phyloP scores from a whole-genome alignment of 2,888 invertebrate genomes.

The Scaeva pyrastri region DNA sequence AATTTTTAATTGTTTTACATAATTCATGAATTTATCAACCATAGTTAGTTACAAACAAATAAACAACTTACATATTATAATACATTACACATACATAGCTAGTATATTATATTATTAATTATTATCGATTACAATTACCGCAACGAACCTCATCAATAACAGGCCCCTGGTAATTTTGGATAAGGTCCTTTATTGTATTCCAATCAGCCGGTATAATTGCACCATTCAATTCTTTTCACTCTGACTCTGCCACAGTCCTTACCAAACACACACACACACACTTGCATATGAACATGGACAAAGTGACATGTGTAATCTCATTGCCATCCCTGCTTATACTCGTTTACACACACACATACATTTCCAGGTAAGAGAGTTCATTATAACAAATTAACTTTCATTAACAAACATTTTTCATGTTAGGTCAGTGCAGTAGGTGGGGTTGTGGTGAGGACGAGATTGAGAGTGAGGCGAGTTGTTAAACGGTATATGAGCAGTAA shows the following conservation, averaged over 20 bases:
- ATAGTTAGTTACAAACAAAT: too few relatives aligned
- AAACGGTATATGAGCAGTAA: background rate
- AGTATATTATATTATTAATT: background rate
- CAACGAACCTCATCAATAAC: slow-evolving; percentile 16
- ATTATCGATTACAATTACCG: slow-evolving; percentile 4
- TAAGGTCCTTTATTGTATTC: slow-evolving; percentile 20
- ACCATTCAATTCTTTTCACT: slow-evolving; percentile 19
- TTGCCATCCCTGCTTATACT: background rate
- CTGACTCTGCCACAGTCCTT: background rate
- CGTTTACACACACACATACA: background rate
- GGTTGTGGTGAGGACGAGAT: background rate
- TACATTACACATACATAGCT: too few relatives aligned
- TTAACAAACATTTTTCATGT: slow-evolving; percentile 51
- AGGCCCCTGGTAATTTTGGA: slow-evolving; percentile 21
- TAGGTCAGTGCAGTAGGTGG: slow-evolving; percentile 19
- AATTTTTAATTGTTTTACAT: too few relatives aligned
- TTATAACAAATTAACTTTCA: slow-evolving; percentile 63
- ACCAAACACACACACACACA: background rate
- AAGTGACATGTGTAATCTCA: slow-evolving; percentile 1
- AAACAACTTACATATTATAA: too few relatives aligned
- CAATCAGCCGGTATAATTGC: slow-evolving; percentile 43
- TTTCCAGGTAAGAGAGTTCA: slow-evolving; percentile 39
- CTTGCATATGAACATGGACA: background rate
- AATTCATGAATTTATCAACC: too few relatives aligned
- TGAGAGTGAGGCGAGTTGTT: background rate